Percentiles rank a stretch among this genome's conserved stretches.
Conservation (phyloP, 2,797 vertebrate genomes). For the Siniperca scherzeri region DNA sequence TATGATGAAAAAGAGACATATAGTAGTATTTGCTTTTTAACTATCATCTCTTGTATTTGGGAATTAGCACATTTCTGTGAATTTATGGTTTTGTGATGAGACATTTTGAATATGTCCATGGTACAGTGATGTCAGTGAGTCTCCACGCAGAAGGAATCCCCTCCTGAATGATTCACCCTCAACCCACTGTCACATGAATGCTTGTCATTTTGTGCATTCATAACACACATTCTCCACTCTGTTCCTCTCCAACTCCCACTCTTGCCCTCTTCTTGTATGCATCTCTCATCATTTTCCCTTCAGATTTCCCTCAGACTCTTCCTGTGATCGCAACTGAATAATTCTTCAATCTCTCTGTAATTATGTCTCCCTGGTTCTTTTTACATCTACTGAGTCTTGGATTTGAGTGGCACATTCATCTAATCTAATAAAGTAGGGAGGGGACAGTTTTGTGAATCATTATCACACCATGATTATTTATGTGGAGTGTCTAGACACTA, state of each 20-base stretch:
- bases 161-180: conserved; percentile 73
- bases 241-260: conserved; percentile 38
- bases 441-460: conserved; percentile 28
- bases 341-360: conserved; percentile 35
- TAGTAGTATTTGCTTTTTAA: neutral
- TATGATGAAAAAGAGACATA: neutral
- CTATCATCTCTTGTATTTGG: neutral
- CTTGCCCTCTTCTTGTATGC: conserved; percentile 9
- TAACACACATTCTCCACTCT: conserved; percentile 52
- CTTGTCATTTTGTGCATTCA: conserved; percentile 67
- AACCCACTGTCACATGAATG: conserved; percentile 57
- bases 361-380: conserved; percentile 34
- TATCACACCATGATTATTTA: conserved; percentile 33
- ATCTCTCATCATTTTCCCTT: conserved; percentile 29
- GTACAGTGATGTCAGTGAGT: conserved; percentile 54
- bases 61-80: neutral
- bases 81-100: conserved; percentile 30
- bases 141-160: conserved; percentile 68
- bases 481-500: conserved; percentile 7
- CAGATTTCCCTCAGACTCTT: conserved; percentile 11
- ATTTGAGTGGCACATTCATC: conserved; percentile 28
- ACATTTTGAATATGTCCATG: conserved; percentile 33
- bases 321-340: conserved; percentile 26
- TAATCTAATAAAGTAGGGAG: conserved; percentile 27
- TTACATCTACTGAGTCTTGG: conserved; percentile 26